These are phyloP conservation scores for Dynastes hyllus DNA, from an alignment of 2,888 invertebrate species.

Conservation along the genomic window DNA sequence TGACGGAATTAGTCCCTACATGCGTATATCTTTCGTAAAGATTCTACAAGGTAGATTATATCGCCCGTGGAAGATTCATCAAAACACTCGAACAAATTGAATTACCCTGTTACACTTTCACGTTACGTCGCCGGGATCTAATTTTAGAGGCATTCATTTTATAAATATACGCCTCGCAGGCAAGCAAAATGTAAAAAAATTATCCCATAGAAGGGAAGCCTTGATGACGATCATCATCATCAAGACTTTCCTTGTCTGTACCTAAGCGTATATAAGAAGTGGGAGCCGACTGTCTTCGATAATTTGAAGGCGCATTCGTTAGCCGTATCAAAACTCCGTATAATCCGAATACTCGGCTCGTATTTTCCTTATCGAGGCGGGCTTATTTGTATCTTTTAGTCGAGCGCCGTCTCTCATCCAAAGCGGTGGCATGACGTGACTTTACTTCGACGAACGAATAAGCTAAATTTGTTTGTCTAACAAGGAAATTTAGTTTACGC, in stretches of 20 bases:
- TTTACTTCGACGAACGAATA: conserved; percentile 4
- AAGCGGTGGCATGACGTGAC: not conserved
- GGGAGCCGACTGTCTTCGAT: not conserved
- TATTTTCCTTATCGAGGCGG: not conserved
- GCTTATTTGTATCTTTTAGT: no score
- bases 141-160: conserved; percentile 2
- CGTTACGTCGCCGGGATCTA: not conserved
- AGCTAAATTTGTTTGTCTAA: conserved; percentile 33
- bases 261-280: not conserved
- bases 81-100: conserved; percentile 11
- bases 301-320: conserved; percentile 7
- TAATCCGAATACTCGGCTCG: not conserved
- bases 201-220: not conserved
- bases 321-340: conserved; percentile 8
- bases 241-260: not conserved
- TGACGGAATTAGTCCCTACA: not conserved
- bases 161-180: not conserved
- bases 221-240: conserved; percentile 5
- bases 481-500: conserved; percentile 13
- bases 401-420: no score
- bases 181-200: not conserved
- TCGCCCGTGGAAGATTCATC: not conserved
- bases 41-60: not conserved
- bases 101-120: not conserved
- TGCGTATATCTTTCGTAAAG: not conserved